phyloP scores from a whole-genome alignment of 2,113 vertebrate species.

The Chaetura pelagica region DNA sequence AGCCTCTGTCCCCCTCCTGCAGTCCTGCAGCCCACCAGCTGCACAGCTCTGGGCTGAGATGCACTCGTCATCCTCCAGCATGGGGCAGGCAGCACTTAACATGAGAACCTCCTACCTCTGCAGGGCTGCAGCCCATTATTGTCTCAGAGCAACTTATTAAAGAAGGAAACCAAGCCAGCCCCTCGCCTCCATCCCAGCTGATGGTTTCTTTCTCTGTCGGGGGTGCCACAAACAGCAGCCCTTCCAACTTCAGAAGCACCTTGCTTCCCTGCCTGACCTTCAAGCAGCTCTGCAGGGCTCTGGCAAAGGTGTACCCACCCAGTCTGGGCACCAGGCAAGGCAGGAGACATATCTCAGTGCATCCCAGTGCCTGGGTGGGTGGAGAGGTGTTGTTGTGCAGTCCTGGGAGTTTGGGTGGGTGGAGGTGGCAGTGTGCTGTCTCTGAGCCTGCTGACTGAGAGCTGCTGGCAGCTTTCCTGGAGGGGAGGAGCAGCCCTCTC shows the following conservation, averaged over 20 bases:
- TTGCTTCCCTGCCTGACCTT: background rate
- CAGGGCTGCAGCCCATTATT: background rate
- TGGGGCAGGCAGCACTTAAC: background rate
- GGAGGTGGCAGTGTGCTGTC: background rate
- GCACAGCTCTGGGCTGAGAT: background rate
- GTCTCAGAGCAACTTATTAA: background rate
- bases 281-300: background rate
- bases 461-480: background rate
- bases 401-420: background rate
- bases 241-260: background rate
- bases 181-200: background rate
- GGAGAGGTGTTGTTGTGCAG: background rate
- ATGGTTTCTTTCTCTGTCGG: background rate
- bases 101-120: background rate
- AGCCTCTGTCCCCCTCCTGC: fast-evolving
- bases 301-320: background rate
- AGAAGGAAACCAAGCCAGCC: slow-evolving; percentile 2
- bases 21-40: background rate
- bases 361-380: background rate
- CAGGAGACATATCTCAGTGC: background rate
- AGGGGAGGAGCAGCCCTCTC: background rate
- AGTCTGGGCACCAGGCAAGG: background rate
- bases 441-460: background rate
- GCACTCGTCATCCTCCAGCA: background rate
- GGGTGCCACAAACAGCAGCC: background rate